Evolutionary conservation across 2,113 vertebrate species (phyloP).

Genomic region (Martes martes): DNA sequence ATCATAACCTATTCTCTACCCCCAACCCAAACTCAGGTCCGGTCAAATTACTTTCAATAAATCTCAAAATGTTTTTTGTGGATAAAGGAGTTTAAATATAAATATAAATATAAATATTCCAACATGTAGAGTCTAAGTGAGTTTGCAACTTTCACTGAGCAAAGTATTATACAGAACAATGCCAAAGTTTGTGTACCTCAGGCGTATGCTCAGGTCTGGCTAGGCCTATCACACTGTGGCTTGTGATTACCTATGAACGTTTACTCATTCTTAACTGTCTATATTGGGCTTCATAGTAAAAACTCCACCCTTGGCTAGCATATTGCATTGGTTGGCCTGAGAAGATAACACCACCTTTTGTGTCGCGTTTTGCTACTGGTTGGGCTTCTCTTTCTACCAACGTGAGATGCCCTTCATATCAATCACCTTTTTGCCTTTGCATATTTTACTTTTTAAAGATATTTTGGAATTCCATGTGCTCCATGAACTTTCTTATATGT

Average conservation of each 20-base stretch:
- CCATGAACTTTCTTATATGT: background rate
- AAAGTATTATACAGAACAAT: background rate
- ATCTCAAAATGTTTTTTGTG: background rate
- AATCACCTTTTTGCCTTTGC: background rate
- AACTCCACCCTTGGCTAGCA: background rate
- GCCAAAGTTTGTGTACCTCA: background rate
- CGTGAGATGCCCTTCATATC: background rate
- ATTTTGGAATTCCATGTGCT: background rate
- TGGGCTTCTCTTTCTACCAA: background rate
- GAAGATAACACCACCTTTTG: background rate
- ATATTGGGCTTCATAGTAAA: background rate
- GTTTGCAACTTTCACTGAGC: background rate
- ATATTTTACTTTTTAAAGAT: background rate
- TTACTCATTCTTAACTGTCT: background rate
- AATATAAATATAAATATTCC: background rate
- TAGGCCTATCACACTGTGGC: background rate
- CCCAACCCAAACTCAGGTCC: background rate
- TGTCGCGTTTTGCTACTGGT: background rate
- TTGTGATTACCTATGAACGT: background rate
- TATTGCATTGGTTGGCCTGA: background rate
- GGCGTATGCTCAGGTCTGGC: background rate
- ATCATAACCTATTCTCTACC: background rate
- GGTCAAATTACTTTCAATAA: background rate
- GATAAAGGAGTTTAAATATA: background rate
- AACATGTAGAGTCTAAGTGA: background rate